Evolutionary conservation across 2,888 invertebrate species (phyloP).

Genomic region (Octonoba sinensis): DNA sequence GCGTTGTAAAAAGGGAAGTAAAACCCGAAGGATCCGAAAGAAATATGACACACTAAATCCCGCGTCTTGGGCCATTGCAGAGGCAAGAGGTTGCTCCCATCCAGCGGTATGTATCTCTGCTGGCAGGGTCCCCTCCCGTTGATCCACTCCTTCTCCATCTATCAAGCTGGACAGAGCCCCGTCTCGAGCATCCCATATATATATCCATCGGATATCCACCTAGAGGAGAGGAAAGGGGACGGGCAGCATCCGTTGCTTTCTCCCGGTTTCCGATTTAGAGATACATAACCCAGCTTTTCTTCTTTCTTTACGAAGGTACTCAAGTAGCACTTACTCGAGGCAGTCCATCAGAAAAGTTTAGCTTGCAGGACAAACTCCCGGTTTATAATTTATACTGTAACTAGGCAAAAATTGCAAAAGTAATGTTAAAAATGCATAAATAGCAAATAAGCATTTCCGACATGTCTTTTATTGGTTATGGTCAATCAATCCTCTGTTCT

Average conservation of each 20-base stretch:
- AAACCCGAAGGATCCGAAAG: conserved; percentile 9
- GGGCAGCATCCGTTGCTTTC: background rate
- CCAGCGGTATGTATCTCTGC: too few relatives aligned
- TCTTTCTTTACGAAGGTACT: too few relatives aligned
- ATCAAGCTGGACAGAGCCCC: conserved; percentile 13
- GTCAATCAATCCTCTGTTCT: too few relatives aligned
- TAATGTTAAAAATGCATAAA: too few relatives aligned
- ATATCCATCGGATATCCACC: conserved; percentile 18
- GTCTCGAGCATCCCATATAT: background rate
- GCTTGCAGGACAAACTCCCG: too few relatives aligned
- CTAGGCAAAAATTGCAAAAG: too few relatives aligned
- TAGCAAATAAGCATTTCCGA: too few relatives aligned
- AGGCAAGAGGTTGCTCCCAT: background rate
- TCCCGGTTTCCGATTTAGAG: conserved; percentile 16
- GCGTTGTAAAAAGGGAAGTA: conserved; percentile 1
- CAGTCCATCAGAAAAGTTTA: too few relatives aligned
- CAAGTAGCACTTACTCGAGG: too few relatives aligned
- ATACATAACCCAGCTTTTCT: background rate
- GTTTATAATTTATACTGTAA: too few relatives aligned
- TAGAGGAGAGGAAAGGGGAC: background rate
- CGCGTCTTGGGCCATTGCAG: background rate
- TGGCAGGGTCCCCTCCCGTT: background rate
- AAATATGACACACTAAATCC: conserved; percentile 15
- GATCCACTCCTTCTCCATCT: conserved; percentile 42
- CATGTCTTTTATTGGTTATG: too few relatives aligned